A percentile compares a stretch with the other conserved stretches of the same genome.
These are phyloP conservation scores for Drosophila imparisetae DNA, from an alignment of 2,888 invertebrate species.

Conservation along the genomic window DNA sequence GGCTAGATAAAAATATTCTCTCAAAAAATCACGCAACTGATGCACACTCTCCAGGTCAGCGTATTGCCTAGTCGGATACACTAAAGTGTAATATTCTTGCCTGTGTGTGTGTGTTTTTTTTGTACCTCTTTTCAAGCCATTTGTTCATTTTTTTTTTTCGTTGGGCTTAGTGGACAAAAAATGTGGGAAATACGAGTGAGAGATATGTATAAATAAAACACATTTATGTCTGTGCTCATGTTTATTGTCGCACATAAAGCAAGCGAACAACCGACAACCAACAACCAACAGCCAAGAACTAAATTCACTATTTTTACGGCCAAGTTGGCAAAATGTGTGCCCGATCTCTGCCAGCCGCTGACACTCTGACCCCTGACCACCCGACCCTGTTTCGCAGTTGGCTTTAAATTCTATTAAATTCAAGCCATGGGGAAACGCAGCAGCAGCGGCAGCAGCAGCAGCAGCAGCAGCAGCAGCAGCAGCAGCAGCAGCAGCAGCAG, in stretches of 20 bases:
- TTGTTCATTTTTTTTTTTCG: constrained; percentile 16
- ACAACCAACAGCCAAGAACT: constrained; percentile 35
- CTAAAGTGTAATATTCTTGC: not conserved
- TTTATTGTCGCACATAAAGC: constrained; percentile 80
- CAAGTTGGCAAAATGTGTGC: constrained; percentile 68
- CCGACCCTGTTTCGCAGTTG: constrained; percentile 20
- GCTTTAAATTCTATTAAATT: constrained; percentile 77
- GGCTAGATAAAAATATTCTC: not conserved
- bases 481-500: constrained; percentile 4
- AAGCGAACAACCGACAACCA: constrained; percentile 39
- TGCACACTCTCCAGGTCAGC: not conserved
- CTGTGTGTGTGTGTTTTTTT: constrained; percentile 8
- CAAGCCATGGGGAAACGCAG: constrained; percentile 27
- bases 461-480: not conserved
- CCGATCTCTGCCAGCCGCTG: not conserved
- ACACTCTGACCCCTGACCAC: not conserved
- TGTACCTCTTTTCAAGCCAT: constrained; percentile 55
- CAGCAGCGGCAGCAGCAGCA: not conserved
- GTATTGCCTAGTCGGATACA: not conserved
- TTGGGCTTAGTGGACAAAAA: constrained; percentile 31
- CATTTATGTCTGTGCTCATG: constrained; percentile 77
- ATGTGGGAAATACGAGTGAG: constrained; percentile 17
- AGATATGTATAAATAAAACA: constrained; percentile 52
- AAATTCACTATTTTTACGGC: constrained; percentile 69
- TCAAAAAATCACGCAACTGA: not conserved